Conservation (phyloP, 2,888 invertebrate species). For the Papilio elwesi region DNA sequence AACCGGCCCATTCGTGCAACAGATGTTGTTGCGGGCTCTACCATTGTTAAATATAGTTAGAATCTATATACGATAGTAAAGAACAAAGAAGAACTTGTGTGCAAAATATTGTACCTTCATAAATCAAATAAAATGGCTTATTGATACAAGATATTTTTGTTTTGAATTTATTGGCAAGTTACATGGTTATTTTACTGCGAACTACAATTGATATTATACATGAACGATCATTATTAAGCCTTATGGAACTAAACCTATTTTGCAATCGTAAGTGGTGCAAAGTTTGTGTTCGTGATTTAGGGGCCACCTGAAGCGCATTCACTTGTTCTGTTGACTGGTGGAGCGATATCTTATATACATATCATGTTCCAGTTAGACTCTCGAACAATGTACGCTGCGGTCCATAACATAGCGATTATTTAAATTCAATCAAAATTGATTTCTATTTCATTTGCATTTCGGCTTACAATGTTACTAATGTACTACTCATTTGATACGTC, state of each 20-base stretch:
- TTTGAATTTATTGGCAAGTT: too few species aligned
- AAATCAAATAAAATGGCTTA: too few species aligned
- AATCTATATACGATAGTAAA: too few species aligned
- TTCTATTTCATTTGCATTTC: slow-evolving; percentile 2
- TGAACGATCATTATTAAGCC: too few species aligned
- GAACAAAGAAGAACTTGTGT: too few species aligned
- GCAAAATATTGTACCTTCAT: too few species aligned
- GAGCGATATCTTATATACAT: slow-evolving; percentile 25
- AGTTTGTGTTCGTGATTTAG: not conserved
- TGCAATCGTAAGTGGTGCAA: not conserved
- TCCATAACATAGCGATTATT: not conserved
- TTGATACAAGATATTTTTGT: too few species aligned
- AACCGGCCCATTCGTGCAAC: too few species aligned
- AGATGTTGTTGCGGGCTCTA: too few species aligned
- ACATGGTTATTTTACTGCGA: too few species aligned
- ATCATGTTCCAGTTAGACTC: slow-evolving; percentile 14
- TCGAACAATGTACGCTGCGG: slow-evolving; percentile 2
- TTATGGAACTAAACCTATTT: not conserved
- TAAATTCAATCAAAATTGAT: slow-evolving; percentile 24
- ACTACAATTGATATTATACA: too few species aligned
- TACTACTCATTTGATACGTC: not conserved
- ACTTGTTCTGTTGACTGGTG: slow-evolving; percentile 19
- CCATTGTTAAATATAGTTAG: too few species aligned
- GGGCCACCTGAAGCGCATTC: slow-evolving; percentile 20
- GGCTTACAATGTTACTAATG: not conserved